phyloP scores from a whole-genome alignment of 2,888 invertebrate species.

The Cylindroiulus punctatus region DNA sequence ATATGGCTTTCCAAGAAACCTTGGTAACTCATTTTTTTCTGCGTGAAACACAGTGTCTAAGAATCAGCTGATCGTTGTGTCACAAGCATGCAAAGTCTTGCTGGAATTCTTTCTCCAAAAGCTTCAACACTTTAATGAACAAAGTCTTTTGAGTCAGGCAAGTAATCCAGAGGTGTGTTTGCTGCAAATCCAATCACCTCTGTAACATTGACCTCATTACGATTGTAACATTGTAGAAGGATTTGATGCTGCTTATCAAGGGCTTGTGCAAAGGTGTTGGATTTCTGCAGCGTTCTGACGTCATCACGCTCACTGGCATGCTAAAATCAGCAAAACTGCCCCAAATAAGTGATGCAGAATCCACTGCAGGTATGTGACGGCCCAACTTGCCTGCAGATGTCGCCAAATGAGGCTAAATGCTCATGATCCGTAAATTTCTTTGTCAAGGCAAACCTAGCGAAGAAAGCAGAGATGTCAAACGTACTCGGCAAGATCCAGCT shows the following conservation, averaged over 20 bases:
- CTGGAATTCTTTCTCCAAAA: slow-evolving; percentile 73
- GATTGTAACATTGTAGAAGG: slow-evolving; percentile 66
- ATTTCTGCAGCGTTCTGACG: slow-evolving; percentile 78
- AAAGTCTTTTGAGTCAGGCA: slow-evolving; percentile 65
- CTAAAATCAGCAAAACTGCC: slow-evolving; percentile 80
- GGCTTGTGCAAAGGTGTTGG: slow-evolving; percentile 78
- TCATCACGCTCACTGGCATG: slow-evolving; percentile 78
- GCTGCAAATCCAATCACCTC: too few relatives aligned
- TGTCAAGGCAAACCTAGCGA: slow-evolving; percentile 62
- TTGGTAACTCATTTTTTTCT: neutral
- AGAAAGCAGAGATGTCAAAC: slow-evolving; percentile 69
- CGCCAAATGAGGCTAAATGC: neutral
- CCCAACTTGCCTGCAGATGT: slow-evolving; percentile 41
- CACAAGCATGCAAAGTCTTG: slow-evolving; percentile 76
- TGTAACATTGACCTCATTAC: too few relatives aligned
- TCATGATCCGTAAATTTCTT: neutral
- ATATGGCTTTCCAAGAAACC: neutral
- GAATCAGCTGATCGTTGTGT: slow-evolving; percentile 74
- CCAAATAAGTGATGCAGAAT: neutral
- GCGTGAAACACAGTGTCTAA: slow-evolving; percentile 71
- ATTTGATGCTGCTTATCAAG: slow-evolving; percentile 76
- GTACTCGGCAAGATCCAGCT: slow-evolving; percentile 76
- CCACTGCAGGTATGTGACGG: neutral
- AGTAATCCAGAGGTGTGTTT: neutral
- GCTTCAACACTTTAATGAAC: slow-evolving; percentile 64